Conservation (phyloP, 2,797 vertebrate genomes). For the Acanthopagrus latus region DNA sequence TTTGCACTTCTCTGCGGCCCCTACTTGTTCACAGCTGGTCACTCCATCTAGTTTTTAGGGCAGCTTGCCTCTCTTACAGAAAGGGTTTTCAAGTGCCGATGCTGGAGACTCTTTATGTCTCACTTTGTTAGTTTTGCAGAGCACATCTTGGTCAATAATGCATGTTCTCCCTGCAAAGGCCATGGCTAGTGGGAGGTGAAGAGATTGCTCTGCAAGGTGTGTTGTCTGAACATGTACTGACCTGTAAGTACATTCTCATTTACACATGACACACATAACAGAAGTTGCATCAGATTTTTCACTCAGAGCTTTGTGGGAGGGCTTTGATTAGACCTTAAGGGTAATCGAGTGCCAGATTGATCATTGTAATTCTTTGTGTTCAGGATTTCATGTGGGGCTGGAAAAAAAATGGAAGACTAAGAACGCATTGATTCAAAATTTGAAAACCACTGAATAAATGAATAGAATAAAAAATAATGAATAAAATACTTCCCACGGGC, state of each 20-base stretch:
- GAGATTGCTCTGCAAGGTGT: slow-evolving; percentile 4
- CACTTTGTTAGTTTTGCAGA: slow-evolving; percentile 45
- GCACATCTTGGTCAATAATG: slow-evolving; percentile 69
- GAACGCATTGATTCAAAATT: background rate
- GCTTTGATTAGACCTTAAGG: background rate
- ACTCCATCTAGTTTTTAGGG: slow-evolving; percentile 50
- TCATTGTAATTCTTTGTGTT: too few species aligned
- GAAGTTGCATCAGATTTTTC: background rate
- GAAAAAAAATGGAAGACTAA: background rate
- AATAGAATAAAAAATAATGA: too few species aligned
- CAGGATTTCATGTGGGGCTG: background rate
- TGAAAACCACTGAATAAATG: background rate
- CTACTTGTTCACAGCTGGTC: slow-evolving; percentile 64
- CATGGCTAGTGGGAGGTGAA: slow-evolving; percentile 34
- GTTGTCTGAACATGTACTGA: slow-evolving; percentile 12
- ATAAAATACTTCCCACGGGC: background rate
- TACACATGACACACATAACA: background rate
- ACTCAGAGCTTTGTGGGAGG: background rate
- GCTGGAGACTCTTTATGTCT: slow-evolving; percentile 54
- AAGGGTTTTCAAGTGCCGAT: slow-evolving; percentile 43
- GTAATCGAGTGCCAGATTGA: background rate
- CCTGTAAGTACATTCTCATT: slow-evolving; percentile 2
- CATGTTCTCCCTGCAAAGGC: slow-evolving; percentile 60
- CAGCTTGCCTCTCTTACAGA: slow-evolving; percentile 44
- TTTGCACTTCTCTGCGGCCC: slow-evolving; percentile 44